phyloP scores from a whole-genome alignment of 2,797 vertebrate genomes.

The Typhlichthys subterraneus region DNA sequence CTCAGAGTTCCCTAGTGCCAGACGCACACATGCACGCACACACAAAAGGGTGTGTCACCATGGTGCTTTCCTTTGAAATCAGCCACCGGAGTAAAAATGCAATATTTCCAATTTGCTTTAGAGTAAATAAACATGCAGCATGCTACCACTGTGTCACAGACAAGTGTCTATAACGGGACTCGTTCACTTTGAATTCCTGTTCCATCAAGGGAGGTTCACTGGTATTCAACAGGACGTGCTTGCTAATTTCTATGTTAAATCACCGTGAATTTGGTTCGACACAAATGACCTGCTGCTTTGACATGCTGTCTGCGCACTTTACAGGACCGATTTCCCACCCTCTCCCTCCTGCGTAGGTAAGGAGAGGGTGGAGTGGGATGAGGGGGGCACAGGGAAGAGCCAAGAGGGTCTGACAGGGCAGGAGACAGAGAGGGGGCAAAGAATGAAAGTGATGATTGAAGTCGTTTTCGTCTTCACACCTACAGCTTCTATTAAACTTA shows the following conservation, averaged over 20 bases:
- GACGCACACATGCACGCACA: constrained; percentile 11
- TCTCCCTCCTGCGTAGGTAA: background rate
- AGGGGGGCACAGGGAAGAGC: too few species aligned
- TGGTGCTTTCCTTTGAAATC: too few species aligned
- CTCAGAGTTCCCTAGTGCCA: constrained; percentile 50
- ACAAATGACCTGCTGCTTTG: constrained; percentile 27
- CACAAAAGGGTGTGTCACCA: background rate
- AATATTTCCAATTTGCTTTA: too few species aligned
- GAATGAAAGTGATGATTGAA: constrained; percentile 51
- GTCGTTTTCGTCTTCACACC: constrained; percentile 53
- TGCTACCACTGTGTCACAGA: too few species aligned
- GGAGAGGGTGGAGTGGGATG: constrained; percentile 6
- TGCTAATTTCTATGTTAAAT: constrained; percentile 25
- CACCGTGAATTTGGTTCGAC: background rate
- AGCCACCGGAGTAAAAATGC: too few species aligned
- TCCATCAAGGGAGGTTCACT: background rate
- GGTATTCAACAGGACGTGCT: constrained; percentile 2
- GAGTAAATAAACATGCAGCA: too few species aligned
- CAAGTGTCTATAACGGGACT: too few species aligned
- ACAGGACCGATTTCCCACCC: constrained; percentile 18
- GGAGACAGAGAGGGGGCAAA: constrained; percentile 21
- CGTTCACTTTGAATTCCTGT: too few species aligned
- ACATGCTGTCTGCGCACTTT: constrained; percentile 41
- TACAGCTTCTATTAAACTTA: constrained; percentile 44
- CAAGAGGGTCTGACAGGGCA: constrained; percentile 4